phyloP scores from a whole-genome alignment of 2,113 vertebrate species.

The Nesoenas mayeri region DNA sequence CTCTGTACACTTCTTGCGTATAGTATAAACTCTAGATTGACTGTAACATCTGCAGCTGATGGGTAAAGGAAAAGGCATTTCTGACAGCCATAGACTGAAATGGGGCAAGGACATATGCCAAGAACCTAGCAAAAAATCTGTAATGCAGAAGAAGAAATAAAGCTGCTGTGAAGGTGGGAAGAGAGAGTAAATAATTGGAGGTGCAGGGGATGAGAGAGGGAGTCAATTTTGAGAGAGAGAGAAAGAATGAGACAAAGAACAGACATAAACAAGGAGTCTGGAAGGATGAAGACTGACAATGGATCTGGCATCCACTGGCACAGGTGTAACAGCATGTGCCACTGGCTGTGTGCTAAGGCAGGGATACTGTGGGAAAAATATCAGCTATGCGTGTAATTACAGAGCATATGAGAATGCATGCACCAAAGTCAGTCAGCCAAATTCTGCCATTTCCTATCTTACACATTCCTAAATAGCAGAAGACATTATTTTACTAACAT shows the following conservation, averaged over 20 bases:
- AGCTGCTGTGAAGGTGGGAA: rapidly evolving
- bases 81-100: neutral
- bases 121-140: neutral
- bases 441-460: neutral
- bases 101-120: neutral
- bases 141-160: neutral
- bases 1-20: neutral
- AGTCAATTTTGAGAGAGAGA: neutral
- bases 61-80: neutral
- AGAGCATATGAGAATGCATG: neutral
- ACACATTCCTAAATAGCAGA: neutral
- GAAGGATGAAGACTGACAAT: rapidly evolving
- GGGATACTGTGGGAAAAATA: neutral
- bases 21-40: neutral
- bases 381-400: neutral
- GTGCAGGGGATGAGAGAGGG: neutral
- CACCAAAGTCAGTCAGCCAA: neutral
- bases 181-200: neutral
- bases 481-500: neutral
- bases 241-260: neutral
- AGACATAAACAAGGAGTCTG: neutral
- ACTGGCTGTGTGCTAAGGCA: neutral
- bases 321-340: neutral
- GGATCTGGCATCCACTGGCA: neutral
- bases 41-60: neutral